Percentiles rank a stretch among this genome's conserved stretches.
These are phyloP conservation scores for Rynchops niger DNA, from an alignment of 2,113 vertebrate genomes.

Conservation along the genomic window DNA sequence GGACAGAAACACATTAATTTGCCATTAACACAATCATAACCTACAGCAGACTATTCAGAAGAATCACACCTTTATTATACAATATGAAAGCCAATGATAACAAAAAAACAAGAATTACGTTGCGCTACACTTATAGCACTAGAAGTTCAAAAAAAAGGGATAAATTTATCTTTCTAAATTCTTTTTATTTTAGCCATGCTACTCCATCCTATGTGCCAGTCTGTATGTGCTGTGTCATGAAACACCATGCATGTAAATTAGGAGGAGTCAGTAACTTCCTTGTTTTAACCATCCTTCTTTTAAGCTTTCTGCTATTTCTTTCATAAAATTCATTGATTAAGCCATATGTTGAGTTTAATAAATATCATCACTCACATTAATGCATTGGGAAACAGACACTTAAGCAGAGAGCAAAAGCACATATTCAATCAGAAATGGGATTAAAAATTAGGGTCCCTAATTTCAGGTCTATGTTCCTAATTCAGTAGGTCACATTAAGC, in stretches of 20 bases:
- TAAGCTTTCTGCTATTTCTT: not conserved
- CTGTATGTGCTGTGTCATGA: not conserved
- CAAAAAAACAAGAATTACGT: not conserved
- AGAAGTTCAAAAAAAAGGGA: not conserved
- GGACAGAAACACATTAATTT: not conserved
- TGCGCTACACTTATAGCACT: not conserved
- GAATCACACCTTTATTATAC: not conserved
- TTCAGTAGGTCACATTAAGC: not conserved
- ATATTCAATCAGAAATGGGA: not conserved
- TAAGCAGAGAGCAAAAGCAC: not conserved
- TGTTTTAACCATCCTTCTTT: not conserved
- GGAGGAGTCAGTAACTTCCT: not conserved
- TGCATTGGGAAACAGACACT: not conserved
- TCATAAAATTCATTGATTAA: not conserved
- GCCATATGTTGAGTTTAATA: not conserved
- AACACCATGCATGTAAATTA: not conserved
- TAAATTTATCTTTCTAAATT: not conserved
- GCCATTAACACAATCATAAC: conserved; percentile 57
- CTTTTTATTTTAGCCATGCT: not conserved
- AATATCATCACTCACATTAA: not conserved
- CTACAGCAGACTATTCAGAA: not conserved
- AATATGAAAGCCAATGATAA: not conserved
- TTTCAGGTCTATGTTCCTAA: not conserved
- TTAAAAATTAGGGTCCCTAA: not conserved
- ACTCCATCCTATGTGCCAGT: too few relatives aligned